These are phyloP conservation scores for Volucella inflata DNA, from an alignment of 2,888 invertebrate species.

Conservation along the genomic window DNA sequence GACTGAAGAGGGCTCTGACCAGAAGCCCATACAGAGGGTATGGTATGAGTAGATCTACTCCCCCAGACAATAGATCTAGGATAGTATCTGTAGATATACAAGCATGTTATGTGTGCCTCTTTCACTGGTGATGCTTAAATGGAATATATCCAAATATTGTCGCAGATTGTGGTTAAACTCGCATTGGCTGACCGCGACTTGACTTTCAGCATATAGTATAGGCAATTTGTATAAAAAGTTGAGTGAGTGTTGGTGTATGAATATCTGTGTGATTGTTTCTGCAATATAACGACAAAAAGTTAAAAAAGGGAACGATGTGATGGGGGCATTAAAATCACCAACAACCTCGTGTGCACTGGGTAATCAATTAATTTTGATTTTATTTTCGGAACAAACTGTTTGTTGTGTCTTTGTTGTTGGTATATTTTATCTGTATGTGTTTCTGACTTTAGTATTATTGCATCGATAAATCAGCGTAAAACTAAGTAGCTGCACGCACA, in stretches of 20 bases:
- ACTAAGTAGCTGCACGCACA: slow-evolving; percentile 36
- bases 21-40: slow-evolving; percentile 37
- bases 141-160: slow-evolving; percentile 60
- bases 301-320: neutral
- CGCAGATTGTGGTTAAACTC: slow-evolving; percentile 42
- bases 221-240: slow-evolving; percentile 45
- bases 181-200: slow-evolving; percentile 59
- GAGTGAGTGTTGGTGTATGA: neutral
- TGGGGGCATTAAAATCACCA: slow-evolving; percentile 69
- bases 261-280: neutral
- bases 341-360: slow-evolving; percentile 56
- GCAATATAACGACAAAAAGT: neutral
- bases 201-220: slow-evolving; percentile 65
- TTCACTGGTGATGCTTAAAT: slow-evolving; percentile 38
- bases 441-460: slow-evolving; percentile 1
- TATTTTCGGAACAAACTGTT: slow-evolving; percentile 74
- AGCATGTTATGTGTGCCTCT: slow-evolving; percentile 21
- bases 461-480: slow-evolving; percentile 59
- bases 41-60: neutral
- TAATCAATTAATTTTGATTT: slow-evolving; percentile 75
- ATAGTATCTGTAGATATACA: slow-evolving; percentile 10
- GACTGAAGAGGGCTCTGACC: slow-evolving; percentile 64
- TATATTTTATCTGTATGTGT: slow-evolving; percentile 12
- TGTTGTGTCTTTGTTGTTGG: slow-evolving; percentile 20
- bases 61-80: slow-evolving; percentile 53